A percentile compares a stretch with the other conserved stretches of the same genome.
Conservation (phyloP, 2,888 invertebrate species). For the Nephrotoma flavescens region DNA sequence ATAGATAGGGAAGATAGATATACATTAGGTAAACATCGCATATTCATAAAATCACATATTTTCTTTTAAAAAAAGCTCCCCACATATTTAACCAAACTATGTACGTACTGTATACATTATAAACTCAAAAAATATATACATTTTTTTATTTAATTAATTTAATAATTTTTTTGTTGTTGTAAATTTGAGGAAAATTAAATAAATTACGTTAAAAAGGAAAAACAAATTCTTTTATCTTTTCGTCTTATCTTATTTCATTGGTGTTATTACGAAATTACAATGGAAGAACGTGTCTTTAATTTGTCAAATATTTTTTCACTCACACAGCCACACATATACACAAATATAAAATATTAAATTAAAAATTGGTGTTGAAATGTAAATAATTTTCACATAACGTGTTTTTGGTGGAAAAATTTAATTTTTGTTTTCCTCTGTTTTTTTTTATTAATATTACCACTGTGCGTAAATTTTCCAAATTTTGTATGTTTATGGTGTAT, state of each 20-base stretch:
- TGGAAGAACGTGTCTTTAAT: neutral
- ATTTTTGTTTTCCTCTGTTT: neutral
- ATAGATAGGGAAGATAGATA: neutral
- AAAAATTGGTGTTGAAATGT: slow-evolving; percentile 1
- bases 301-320: slow-evolving; percentile 1
- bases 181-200: neutral
- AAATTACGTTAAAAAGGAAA: neutral
- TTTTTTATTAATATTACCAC: neutral
- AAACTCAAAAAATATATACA: neutral
- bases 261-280: neutral
- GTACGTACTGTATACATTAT: neutral
- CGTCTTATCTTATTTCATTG: neutral
- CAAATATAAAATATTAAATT: neutral
- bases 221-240: neutral
- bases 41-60: neutral
- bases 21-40: neutral
- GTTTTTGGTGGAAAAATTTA: neutral
- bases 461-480: neutral
- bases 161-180: neutral
- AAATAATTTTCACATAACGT: slow-evolving; percentile 1
- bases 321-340: neutral
- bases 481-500: neutral
- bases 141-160: neutral
- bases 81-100: neutral
- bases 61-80: neutral